Base-by-base conservation (phyloP, 2,797 vertebrate species). In the Kryptopterus vitreolus region DNA sequence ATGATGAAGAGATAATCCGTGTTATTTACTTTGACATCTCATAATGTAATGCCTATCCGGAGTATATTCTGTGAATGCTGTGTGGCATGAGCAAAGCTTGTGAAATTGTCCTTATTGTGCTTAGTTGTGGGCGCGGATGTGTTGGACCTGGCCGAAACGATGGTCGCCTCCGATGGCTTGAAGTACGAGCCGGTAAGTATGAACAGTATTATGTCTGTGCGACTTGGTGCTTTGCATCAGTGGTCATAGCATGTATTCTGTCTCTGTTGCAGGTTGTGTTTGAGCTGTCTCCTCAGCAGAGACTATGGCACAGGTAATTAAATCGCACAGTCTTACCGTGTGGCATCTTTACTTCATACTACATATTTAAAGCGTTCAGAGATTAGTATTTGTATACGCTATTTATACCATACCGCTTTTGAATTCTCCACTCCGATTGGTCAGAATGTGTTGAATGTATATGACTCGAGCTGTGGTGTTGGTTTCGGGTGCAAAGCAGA, bases 121-220 rank as follows among this genome's bases (percentile, higher is more conserved):
- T 77, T 77, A 99, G 98, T 97, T 92, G 92, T 99, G 16, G 97
- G 98, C 38, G 97, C 98, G 46, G 98, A 99, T 91, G 97, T 99
- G 62, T 88, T 98, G 82, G 97, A 99, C 91, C 92, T 98, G 85
- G 97, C 97, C 79, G 98, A 98, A 92, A 98, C 96, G 12, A 98
- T 98, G 97, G 95, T 99, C 0, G 94, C 96, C 35, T 96, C 96
- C 74, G 96, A 98, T 81, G 96, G 95, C 16, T 92, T 99, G 11
- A 93, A 93, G 85, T 99, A 99, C 87, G 96, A 98, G 90, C 94
- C 97, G 82, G 97, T 99, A 89, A 95, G 96, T 81, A 68, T 31
- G 10, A 58, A 50, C 29, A 15, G 24, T n/a, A 43, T 24, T 4
- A 5, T 38, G 71, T 13, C 12, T 50, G 20, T 59, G n/a, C n/a